phyloP scores from a whole-genome alignment of 2,888 invertebrate genomes.

The Drosophila picticornis region DNA sequence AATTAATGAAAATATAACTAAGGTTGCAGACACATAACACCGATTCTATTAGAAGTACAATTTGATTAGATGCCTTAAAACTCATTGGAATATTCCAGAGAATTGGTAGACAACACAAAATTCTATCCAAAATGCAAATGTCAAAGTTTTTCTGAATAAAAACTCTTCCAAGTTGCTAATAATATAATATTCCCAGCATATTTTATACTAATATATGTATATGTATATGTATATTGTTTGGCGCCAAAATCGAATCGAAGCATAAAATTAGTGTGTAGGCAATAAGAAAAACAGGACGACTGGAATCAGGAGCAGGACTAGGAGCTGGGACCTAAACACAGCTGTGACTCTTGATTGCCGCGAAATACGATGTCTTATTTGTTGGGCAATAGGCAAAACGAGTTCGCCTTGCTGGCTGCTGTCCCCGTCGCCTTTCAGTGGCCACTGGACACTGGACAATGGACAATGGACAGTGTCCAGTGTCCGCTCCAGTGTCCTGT shows the following conservation, averaged over 20 bases:
- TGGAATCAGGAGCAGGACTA: slow-evolving; percentile 1
- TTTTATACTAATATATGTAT: background rate
- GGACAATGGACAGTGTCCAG: too few species aligned
- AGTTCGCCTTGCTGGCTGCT: slow-evolving; percentile 33
- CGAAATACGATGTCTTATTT: slow-evolving; percentile 66
- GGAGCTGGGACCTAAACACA: slow-evolving; percentile 27
- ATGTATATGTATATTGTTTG: slow-evolving; percentile 15
- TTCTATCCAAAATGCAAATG: accelerated
- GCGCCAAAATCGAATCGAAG: slow-evolving; percentile 60
- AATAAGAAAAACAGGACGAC: background rate
- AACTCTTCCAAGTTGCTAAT: too few species aligned
- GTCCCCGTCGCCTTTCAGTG: background rate
- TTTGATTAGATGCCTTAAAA: background rate
- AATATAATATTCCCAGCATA: too few species aligned
- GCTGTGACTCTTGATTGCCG: slow-evolving; percentile 70
- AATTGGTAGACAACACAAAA: background rate
- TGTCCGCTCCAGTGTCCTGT: slow-evolving; percentile 45
- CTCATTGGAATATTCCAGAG: background rate
- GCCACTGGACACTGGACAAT: too few species aligned
- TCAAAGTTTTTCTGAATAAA: background rate
- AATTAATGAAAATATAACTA: background rate
- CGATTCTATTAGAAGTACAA: background rate
- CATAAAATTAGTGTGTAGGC: slow-evolving; percentile 50
- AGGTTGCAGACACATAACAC: background rate
- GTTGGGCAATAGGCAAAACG: slow-evolving; percentile 47